Conservation (phyloP, 2,113 vertebrate species). For the Leptobrachium leishanense region DNA sequence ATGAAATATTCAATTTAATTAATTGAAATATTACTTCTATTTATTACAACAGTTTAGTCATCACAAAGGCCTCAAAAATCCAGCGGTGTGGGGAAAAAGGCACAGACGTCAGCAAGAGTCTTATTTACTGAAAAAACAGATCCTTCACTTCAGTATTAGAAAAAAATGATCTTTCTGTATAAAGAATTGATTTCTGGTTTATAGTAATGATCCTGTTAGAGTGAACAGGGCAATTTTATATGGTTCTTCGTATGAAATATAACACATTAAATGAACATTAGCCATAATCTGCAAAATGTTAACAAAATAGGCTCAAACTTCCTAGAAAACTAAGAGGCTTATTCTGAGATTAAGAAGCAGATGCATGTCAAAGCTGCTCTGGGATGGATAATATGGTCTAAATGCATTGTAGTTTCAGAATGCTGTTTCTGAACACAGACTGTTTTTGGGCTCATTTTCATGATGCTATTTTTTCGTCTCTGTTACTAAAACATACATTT, state of each 20-base stretch:
- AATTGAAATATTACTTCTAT: no score
- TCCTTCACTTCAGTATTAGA: neutral
- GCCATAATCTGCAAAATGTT: constrained; percentile 39
- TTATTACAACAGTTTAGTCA: no score
- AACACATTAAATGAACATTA: constrained; percentile 44
- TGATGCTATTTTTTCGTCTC: constrained; percentile 29
- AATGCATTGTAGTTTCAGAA: constrained; percentile 41
- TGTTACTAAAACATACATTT: constrained; percentile 17
- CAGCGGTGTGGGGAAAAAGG: no score
- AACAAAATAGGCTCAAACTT: constrained; percentile 47
- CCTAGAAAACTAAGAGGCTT: constrained; percentile 42
- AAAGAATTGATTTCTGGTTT: constrained; percentile 18
- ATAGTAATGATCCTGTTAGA: constrained; percentile 41
- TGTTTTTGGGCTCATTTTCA: constrained; percentile 23
- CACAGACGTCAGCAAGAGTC: no score
- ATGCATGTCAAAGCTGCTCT: constrained; percentile 47
- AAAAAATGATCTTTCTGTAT: constrained; percentile 16
- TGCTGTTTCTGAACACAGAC: constrained; percentile 8
- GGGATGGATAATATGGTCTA: constrained; percentile 38
- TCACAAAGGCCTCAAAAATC: no score
- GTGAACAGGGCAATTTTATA: constrained; percentile 43
- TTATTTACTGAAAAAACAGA: neutral
- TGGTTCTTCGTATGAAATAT: constrained; percentile 38
- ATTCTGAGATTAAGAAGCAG: constrained; percentile 46
- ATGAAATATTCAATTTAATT: no score